Evolutionary conservation across 2,888 invertebrate genomes (phyloP).

Genomic region (Augiades crinisus): DNA sequence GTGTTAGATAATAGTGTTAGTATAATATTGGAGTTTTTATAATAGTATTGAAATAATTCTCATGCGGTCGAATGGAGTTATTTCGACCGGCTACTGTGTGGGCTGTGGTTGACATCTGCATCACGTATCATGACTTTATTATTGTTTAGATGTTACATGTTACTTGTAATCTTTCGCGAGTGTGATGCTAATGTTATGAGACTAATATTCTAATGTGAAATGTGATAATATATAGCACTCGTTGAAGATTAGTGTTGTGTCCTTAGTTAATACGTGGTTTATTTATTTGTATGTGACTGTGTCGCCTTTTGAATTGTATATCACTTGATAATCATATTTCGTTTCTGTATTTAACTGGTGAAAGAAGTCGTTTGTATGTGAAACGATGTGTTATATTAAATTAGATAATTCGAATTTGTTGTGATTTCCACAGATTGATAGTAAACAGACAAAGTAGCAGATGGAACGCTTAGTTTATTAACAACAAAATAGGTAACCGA

Average conservation of each 20-base stretch:
- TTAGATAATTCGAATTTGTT: no score
- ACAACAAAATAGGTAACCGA: background rate
- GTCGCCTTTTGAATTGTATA: background rate
- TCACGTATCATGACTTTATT: conserved; percentile 48
- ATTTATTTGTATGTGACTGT: conserved; percentile 12
- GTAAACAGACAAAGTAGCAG: no score
- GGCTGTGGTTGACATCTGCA: conserved; percentile 66
- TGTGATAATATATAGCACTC: conserved; percentile 23
- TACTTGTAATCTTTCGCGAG: conserved; percentile 34
- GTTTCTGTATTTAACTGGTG: background rate
- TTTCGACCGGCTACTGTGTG: conserved; percentile 35
- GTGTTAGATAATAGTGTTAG: conserved; percentile 35
- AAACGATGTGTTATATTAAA: background rate
- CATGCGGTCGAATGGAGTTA: conserved; percentile 21
- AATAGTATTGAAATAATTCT: conserved; percentile 27
- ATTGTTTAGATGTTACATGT: conserved; percentile 34
- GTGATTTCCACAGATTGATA: no score
- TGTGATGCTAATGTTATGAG: conserved; percentile 11
- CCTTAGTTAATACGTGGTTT: conserved; percentile 6
- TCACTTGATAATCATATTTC: background rate
- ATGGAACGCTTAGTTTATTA: no score
- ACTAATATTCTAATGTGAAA: conserved; percentile 15
- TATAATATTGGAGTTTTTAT: conserved; percentile 33
- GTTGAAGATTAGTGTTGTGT: conserved; percentile 10
- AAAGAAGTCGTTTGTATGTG: background rate